Evolutionary conservation across 2,888 invertebrate genomes (phyloP), one percentile per base, ranked within the genome.

Genomic region (Tipula lateralis): DNA sequence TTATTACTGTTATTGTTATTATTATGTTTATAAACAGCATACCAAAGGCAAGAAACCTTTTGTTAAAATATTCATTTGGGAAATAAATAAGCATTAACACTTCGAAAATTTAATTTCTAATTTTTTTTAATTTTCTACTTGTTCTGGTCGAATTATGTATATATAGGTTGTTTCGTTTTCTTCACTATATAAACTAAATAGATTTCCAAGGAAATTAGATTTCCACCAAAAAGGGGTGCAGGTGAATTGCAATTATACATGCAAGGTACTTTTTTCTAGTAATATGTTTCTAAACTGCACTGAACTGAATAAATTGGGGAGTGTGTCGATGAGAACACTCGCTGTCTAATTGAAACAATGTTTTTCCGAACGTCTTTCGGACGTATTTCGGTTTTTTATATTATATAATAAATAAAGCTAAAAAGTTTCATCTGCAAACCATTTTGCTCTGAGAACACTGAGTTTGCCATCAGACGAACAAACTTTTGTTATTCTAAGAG

Each of bases 1-100:
- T n/a, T 44, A 16, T 50, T 66, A 66, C 9, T 66, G 9, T 66
- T 24, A 66, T 24, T 66, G 66, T 66, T 66, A 66, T 66, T 66
- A 24, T 66, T 66, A 66, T 66, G 66, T 24, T 66, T 66, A 66
- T 66, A 66, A 66, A 66, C 24, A 66, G 66, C 66, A 66, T 66
- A 66, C 66, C 66, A 66, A 66, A 66, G 66, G 66, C 19, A 66
- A 24, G 66, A 66, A 66, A 66, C 66, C 66, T 66, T 66, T 66
- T 24, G 24, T 66, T 66, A 66, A 66, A 66, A 66, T 66, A 66
- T 66, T 66, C 66, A 66, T 66, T 66, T 66, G 66, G 66, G 66
- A 66, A 66, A 24, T 66, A 66, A 66, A 66, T 66, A 66, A 24
- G 66, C 66, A 66, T 66, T 66, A 66, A 66, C 66, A 66, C 66